Evolutionary conservation across 1,140 invertebrate species (phyloP).

Genomic region (Eumeta japonica): DNA sequence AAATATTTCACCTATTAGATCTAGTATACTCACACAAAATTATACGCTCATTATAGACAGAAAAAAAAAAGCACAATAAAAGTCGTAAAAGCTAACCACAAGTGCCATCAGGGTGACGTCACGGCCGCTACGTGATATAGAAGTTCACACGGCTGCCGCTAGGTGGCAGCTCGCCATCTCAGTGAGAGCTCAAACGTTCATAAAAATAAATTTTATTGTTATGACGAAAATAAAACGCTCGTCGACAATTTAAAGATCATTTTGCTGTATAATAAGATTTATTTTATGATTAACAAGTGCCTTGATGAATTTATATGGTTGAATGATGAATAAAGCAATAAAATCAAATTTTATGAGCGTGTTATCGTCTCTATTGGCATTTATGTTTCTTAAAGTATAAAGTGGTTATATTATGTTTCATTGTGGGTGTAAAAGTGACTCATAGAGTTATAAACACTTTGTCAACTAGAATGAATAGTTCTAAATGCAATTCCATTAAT

Average conservation of each 20-base stretch:
- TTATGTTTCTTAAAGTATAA: slow-evolving; percentile 33
- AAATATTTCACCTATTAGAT: too few relatives aligned
- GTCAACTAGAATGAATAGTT: too few relatives aligned
- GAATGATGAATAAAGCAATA: slow-evolving; percentile 54
- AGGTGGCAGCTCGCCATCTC: slow-evolving; percentile 37
- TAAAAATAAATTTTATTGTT: slow-evolving; percentile 59
- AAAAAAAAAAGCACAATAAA: too few relatives aligned
- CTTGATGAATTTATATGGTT: slow-evolving; percentile 53
- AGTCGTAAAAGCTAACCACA: slow-evolving; percentile 30
- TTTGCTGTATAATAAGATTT: slow-evolving; percentile 56
- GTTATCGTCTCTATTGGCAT: slow-evolving; percentile 46
- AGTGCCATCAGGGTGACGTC: slow-evolving; percentile 34
- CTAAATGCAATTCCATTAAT: too few relatives aligned
- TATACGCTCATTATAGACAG: too few relatives aligned
- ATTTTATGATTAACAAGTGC: slow-evolving; percentile 57
- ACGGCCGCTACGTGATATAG: slow-evolving; percentile 17
- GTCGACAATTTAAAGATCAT: slow-evolving; percentile 57
- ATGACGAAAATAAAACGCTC: slow-evolving; percentile 58
- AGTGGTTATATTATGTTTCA: slow-evolving; percentile 18
- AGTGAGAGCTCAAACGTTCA: slow-evolving; percentile 24
- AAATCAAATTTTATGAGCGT: slow-evolving; percentile 43
- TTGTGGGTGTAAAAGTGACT: slow-evolving; percentile 26
- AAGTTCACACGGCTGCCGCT: slow-evolving; percentile 17
- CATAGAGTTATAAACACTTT: too few relatives aligned
- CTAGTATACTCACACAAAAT: too few relatives aligned